A percentile compares a stretch with the other conserved stretches of the same genome.
Evolutionary conservation across 2,888 invertebrate genomes (phyloP).

Genomic region (Harmothoe impar): DNA sequence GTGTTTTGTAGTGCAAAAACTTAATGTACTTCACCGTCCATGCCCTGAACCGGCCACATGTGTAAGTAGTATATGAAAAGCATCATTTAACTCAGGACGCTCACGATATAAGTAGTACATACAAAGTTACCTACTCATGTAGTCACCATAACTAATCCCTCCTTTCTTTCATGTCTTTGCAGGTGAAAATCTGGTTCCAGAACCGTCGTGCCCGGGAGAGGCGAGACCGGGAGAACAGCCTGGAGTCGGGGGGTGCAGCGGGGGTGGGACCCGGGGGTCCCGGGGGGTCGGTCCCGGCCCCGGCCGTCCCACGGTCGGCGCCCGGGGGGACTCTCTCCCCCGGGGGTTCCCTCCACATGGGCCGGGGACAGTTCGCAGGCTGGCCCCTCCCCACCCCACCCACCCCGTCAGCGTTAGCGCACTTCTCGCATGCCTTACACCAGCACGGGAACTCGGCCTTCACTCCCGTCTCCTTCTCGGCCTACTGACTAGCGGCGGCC

Average conservation of each 20-base stretch:
- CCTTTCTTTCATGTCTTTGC: constrained; percentile 60
- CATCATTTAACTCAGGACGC: no score
- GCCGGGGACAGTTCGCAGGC: background rate
- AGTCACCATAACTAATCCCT: background rate
- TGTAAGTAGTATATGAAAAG: no score
- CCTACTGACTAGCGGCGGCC: constrained; percentile 49
- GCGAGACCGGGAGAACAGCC: constrained; percentile 75
- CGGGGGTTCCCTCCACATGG: background rate
- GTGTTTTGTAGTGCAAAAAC: no score
- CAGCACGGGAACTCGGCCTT: constrained; percentile 64
- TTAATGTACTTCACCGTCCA: no score
- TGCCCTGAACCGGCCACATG: no score
- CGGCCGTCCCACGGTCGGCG: background rate
- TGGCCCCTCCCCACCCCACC: constrained; percentile 64
- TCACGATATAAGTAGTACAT: background rate
- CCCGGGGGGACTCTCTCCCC: background rate
- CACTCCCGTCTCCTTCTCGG: constrained; percentile 63
- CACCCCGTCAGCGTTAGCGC: constrained; percentile 59
- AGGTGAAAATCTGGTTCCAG: constrained; percentile 84
- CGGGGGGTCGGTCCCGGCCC: background rate
- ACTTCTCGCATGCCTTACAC: constrained; percentile 64
- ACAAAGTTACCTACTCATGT: background rate
- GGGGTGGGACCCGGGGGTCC: background rate
- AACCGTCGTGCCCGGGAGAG: constrained; percentile 82
- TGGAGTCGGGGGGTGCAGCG: constrained; percentile 46